A percentile compares a stretch with the other conserved stretches of the same genome.
Evolutionary conservation across 2,797 vertebrate species (phyloP).

Genomic region (Phrynocephalus guinanensis): DNA sequence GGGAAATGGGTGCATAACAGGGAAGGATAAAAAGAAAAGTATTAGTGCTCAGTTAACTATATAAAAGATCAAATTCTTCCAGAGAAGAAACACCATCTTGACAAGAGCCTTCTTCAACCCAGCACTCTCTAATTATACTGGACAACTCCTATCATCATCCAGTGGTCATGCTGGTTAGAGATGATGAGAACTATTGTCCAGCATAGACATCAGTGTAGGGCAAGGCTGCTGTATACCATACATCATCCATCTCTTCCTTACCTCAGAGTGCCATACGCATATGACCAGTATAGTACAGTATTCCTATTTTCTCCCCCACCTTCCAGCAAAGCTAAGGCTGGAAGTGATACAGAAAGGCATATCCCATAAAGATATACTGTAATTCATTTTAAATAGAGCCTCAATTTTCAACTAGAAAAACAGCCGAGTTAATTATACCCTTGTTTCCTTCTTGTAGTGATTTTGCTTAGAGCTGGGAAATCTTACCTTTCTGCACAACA

Average conservation of each 20-base stretch:
- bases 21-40: constrained; percentile 10
- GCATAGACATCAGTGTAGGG: neutral
- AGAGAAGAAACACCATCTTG: neutral
- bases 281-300: neutral
- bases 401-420: neutral
- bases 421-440: neutral
- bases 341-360: neutral
- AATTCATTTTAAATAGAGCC: neutral
- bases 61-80: neutral
- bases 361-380: neutral
- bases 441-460: neutral
- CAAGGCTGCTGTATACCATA: neutral
- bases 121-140: neutral
- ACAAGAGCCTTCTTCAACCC: neutral
- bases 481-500: too few relatives aligned
- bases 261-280: neutral
- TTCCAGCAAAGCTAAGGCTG: neutral
- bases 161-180: neutral
- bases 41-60: constrained; percentile 16
- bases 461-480: too few relatives aligned
- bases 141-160: neutral
- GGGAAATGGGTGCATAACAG: constrained; percentile 10
- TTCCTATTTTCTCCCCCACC: neutral
- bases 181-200: neutral
- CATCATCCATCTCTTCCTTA: neutral